Evolutionary conservation across 2,113 vertebrate genomes (phyloP), one percentile per base, ranked within the genome.

Genomic region (Struthio camelus): DNA sequence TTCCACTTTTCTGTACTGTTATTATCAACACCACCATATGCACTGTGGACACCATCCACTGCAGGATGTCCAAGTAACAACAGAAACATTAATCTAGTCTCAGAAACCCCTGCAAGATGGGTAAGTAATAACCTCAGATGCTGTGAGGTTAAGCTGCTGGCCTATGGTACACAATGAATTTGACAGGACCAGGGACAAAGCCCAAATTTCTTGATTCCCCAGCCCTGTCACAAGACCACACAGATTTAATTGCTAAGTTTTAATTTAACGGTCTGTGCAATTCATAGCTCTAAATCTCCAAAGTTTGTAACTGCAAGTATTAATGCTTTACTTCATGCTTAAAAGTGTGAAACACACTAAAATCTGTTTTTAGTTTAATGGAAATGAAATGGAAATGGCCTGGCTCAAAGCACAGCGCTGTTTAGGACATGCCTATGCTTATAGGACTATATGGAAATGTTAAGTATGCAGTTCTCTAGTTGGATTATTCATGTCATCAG

Each of bases 141-240:
- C 69, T 76, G 53, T 15, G 34, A 94, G 64, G 71, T 96, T 93
- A 96, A 90, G 77, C 82, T 62, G 48, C 48, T 93, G 87, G 61
- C 50, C 38, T 80, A 10, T 11, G 9, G 67, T 79, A 78, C 20
- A 67, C 14, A 72, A 10, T 23, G 40, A 81, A 88, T 75, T 78
- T 86, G 89, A 72, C 16, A 54, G 23, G 58, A 84, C 19, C 16
- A 75, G 46, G 50, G 86, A 80, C 16, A 89, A 69, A 89, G 7
- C 23, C 36, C 65, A 72, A 61, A 53, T 65, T 92, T 91, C 38
- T 12, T 15, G 58, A 62, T 67, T 88, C 59, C n/a, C 44, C 34
- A 38, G 30, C 27, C 46, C 40, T 79, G 53, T 50, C 56, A 80
- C 28, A 78, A 87, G 32, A 80, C 19, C 42, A 82, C 42, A 42